Percentiles rank a stretch among this genome's conserved stretches.
Conservation (phyloP, 2,113 vertebrate species). For the Prionailurus bengalensis region DNA sequence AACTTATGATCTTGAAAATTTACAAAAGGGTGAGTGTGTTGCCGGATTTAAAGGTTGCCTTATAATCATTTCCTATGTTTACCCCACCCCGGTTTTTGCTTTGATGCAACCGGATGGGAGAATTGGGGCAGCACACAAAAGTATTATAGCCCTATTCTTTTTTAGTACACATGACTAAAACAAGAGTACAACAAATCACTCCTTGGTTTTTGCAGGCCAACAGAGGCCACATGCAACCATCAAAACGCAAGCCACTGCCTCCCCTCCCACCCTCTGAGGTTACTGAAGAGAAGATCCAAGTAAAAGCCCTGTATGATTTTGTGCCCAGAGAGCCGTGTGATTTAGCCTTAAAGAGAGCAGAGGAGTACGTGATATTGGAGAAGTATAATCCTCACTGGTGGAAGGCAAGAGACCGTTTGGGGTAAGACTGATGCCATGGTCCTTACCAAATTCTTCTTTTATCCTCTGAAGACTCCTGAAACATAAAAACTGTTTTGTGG, state of each 20-base stretch:
- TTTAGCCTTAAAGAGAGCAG: slow-evolving; percentile 87
- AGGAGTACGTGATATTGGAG: slow-evolving; percentile 92
- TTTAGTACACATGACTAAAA: not conserved
- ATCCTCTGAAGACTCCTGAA: not conserved
- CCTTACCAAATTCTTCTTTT: not conserved
- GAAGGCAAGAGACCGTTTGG: slow-evolving; percentile 91
- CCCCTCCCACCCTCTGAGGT: slow-evolving; percentile 86
- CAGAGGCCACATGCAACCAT: slow-evolving; percentile 62
- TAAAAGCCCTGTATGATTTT: slow-evolving; percentile 94
- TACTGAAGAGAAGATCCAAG: slow-evolving; percentile 70
- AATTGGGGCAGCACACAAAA: not conserved
- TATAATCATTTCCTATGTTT: not conserved
- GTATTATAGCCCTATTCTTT: not conserved
- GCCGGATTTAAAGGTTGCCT: not conserved
- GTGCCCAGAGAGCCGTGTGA: slow-evolving; percentile 88
- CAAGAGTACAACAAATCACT: not conserved
- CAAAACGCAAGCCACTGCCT: slow-evolving; percentile 88
- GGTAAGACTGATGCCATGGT: slow-evolving; percentile 83
- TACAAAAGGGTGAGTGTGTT: not conserved
- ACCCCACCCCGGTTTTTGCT: not conserved
- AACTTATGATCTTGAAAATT: not conserved
- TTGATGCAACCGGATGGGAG: not conserved
- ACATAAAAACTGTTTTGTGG: not conserved
- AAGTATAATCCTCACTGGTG: slow-evolving; percentile 94
- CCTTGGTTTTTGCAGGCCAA: slow-evolving; percentile 78